Conservation (phyloP, 2,888 invertebrate genomes). For the Spatulosminthurus flaviceps region DNA sequence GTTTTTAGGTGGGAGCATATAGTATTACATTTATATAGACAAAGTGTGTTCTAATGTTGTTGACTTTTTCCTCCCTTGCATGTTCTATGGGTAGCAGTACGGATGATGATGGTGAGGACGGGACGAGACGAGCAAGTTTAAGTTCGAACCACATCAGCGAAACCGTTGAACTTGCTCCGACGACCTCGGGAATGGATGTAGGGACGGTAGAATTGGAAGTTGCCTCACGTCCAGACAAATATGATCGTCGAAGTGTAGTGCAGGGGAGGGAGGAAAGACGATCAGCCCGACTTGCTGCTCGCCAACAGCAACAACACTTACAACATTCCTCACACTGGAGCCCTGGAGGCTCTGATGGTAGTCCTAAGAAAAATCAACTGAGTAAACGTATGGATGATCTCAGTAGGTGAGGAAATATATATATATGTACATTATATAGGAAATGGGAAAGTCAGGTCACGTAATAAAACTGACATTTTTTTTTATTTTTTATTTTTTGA, state of each 20-base stretch:
- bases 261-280: constrained; percentile 37
- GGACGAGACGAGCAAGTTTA: constrained; percentile 29
- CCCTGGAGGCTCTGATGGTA: constrained; percentile 37
- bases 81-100: no score
- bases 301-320: neutral
- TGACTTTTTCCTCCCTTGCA: no score
- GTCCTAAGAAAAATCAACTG: constrained; percentile 65
- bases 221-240: neutral
- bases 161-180: constrained; percentile 33
- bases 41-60: no score
- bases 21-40: constrained; percentile 8
- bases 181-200: neutral
- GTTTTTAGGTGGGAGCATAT: no score
- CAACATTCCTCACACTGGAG: constrained; percentile 36
- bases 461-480: no score
- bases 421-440: no score
- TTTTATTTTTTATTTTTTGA: no score
- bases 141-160: constrained; percentile 33
- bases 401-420: constrained; percentile 70
- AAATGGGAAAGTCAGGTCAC: no score
- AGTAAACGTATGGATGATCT: constrained; percentile 76
- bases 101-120: constrained; percentile 32
- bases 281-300: constrained; percentile 36
- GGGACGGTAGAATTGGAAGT: constrained; percentile 14
- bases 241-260: constrained; percentile 32